These are phyloP conservation scores for Tetheella fluctuosa DNA, from an alignment of 2,888 invertebrate genomes.

Conservation along the genomic window DNA sequence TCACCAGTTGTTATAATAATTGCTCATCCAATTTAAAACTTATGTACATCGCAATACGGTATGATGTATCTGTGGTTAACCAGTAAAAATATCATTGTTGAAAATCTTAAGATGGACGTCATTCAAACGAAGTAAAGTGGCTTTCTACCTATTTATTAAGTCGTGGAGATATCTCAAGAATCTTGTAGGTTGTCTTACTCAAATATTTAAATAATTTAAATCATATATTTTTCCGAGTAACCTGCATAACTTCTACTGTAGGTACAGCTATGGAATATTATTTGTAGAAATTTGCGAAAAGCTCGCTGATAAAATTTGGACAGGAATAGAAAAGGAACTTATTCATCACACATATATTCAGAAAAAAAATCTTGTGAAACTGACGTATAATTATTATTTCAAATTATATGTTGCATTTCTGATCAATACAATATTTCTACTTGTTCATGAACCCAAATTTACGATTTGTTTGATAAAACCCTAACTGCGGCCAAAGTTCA, in stretches of 20 bases:
- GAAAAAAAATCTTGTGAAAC: no score
- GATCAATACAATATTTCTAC: not conserved
- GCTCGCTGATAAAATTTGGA: no score
- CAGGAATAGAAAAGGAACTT: no score
- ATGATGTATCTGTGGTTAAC: not conserved
- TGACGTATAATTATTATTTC: no score
- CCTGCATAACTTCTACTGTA: not conserved
- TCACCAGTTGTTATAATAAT: not conserved
- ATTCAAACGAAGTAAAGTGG: constrained; percentile 37
- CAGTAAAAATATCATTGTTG: constrained; percentile 14
- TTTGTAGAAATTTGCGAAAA: no score
- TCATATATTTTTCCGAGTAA: no score
- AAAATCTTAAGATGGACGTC: constrained; percentile 18
- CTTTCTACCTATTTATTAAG: constrained; percentile 48
- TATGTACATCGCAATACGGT: constrained; percentile 1
- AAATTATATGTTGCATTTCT: no score
- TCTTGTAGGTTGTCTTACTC: constrained; percentile 1
- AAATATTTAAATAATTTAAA: constrained; percentile 2
- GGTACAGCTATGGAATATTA: no score
- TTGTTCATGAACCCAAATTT: not conserved
- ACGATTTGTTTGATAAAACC: constrained; percentile 15
- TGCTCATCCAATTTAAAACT: constrained; percentile 14
- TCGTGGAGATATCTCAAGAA: constrained; percentile 14
- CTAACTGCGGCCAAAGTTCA: constrained; percentile 9
- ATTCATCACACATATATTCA: no score